Base-by-base conservation (phyloP, 2,113 vertebrate genomes). In the Edolisoma coerulescens region DNA sequence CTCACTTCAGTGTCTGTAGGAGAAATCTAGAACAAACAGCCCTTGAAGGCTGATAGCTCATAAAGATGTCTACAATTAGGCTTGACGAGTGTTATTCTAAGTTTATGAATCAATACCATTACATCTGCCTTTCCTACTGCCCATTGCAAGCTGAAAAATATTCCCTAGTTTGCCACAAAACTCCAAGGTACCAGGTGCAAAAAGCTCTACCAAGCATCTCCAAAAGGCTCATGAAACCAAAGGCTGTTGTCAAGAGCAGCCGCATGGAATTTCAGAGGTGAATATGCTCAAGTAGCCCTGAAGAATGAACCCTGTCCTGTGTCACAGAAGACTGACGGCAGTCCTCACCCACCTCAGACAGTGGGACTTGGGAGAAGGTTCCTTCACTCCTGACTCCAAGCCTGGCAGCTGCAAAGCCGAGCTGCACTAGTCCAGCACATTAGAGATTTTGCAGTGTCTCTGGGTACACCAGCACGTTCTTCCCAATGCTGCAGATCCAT, bases 391-490 rank as follows among this genome's bases (percentile, higher is more conserved):
- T 54, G 39, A 45, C 33, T 80, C 39, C 57, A 54, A 63, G 60
- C 10, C 33, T 35, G n/a, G 11, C 15, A 63, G 9, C 19, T 50
- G 57, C 16, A 88, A 85, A 24, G 37, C 15, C 0, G 0, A 81
- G 41, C n/a, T 78, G 50, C 19, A 7, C 18, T 18, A 10, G 22
- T 18, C 9, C 16, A 12, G 33, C 4, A 20, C 0, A 0, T 42
- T 3, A 22, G 21, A 45, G 45, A 26, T 59, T 52, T 54, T 68
- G 7, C 9, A 50, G 11, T 30, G 17, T 17, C 23, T 89, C 57
- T 59, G 53, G 6, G 26, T 50, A 16, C 17, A 60, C 11, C 20
- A 59, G 24, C 28, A n/a, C 13, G 32, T 64, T 50, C 11, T 80
- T 80, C 19, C 28, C 14, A 17, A 3, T 19, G 17, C 26, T 80